Conservation (phyloP, 2,888 invertebrate species). For the Euzetes globulus region DNA sequence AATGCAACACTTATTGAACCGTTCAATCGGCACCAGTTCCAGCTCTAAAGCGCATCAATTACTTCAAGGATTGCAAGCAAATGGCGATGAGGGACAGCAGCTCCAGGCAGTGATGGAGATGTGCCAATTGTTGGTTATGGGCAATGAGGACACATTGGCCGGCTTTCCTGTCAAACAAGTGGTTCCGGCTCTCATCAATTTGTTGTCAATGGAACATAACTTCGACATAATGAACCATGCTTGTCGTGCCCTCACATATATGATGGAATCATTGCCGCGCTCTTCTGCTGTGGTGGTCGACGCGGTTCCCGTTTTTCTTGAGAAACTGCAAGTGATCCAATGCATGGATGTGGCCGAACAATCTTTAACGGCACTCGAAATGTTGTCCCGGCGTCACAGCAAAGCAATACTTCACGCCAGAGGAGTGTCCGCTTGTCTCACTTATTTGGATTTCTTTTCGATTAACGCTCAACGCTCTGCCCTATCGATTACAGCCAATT, state of each 20-base stretch:
- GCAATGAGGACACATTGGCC: conserved; percentile 93
- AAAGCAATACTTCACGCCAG: conserved; percentile 91
- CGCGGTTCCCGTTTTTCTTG: conserved; percentile 92
- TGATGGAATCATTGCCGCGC: conserved; percentile 96
- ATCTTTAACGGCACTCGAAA: conserved; percentile 91
- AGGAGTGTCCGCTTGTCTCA: conserved; percentile 91
- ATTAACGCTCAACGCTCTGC: conserved; percentile 96
- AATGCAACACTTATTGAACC: conserved; percentile 89
- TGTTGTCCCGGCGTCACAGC: conserved; percentile 90
- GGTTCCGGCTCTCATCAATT: conserved; percentile 82
- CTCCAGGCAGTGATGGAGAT: conserved; percentile 94
- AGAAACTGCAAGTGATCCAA: conserved; percentile 93
- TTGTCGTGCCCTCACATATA: conserved; percentile 93
- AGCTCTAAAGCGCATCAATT: conserved; percentile 84
- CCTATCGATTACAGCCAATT: conserved; percentile 92
- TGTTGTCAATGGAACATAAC: conserved; percentile 94
- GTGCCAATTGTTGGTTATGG: conserved; percentile 98
- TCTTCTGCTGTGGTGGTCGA: conserved; percentile 93
- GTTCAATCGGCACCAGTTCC: conserved; percentile 82
- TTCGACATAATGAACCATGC: conserved; percentile 99
- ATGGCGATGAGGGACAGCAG: conserved; percentile 90
- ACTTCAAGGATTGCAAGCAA: conserved; percentile 80
- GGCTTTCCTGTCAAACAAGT: conserved; percentile 98
- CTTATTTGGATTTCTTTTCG: conserved; percentile 96
- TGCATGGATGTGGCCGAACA: conserved; percentile 99